These are phyloP conservation scores for Gobius niger DNA, from an alignment of 2,113 vertebrate genomes.

Conservation along the genomic window DNA sequence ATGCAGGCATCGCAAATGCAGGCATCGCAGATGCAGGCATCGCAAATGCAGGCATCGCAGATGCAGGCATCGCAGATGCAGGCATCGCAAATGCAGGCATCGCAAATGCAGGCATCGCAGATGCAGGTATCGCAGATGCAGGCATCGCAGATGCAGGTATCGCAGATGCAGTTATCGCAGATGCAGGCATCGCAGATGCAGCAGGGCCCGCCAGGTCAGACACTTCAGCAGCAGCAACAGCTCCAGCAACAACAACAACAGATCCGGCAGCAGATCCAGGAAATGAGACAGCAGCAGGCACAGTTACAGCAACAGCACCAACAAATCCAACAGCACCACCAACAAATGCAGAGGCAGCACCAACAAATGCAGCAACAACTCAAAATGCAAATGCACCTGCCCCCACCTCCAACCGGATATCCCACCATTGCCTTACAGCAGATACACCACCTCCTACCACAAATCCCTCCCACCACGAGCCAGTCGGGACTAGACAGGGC, in stretches of 20 bases:
- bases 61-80: conserved; percentile 45
- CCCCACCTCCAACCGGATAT: conserved; percentile 72
- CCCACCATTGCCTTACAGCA: conserved; percentile 78
- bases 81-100: conserved; percentile 50
- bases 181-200: conserved; percentile 53
- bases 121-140: conserved; percentile 27
- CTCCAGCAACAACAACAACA: conserved; percentile 80
- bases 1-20: conserved; percentile 29
- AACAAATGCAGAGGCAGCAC: conserved; percentile 80
- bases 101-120: conserved; percentile 38
- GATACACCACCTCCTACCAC: conserved; percentile 72
- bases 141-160: conserved; percentile 45
- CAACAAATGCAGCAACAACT: conserved; percentile 82
- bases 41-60: conserved; percentile 40
- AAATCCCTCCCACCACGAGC: conserved; percentile 68
- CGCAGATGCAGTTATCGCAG: conserved; percentile 37
- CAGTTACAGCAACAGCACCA: conserved; percentile 81
- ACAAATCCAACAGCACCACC: conserved; percentile 79
- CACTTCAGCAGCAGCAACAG: conserved; percentile 69
- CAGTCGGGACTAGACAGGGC: conserved; percentile 76
- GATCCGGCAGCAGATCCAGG: conserved; percentile 76
- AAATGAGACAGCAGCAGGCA: conserved; percentile 80
- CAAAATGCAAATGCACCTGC: conserved; percentile 78
- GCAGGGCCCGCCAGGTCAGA: conserved; percentile 52
- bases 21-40: conserved; percentile 10